These are phyloP conservation scores for Pantelozetes paolii DNA, from an alignment of 2,888 invertebrate species.

Conservation along the genomic window DNA sequence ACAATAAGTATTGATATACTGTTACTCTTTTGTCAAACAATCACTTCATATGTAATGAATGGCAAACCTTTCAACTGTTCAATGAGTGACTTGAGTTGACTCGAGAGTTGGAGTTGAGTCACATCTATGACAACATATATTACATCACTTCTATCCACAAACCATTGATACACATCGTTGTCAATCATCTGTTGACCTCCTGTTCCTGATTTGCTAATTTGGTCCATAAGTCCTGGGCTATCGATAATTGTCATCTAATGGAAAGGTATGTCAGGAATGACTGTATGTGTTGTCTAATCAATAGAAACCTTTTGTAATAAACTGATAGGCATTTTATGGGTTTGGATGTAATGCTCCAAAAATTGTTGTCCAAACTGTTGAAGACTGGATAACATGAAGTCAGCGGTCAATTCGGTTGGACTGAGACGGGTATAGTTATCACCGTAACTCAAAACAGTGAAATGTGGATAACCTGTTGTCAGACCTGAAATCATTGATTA, in stretches of 20 bases:
- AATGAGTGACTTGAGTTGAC: no score
- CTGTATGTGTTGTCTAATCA: constrained; percentile 81
- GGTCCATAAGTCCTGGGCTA: constrained; percentile 89
- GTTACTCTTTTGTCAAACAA: no score
- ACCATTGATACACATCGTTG: constrained; percentile 91
- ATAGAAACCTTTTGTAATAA: constrained; percentile 75
- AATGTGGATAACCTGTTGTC: constrained; percentile 52
- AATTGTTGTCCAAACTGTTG: constrained; percentile 93
- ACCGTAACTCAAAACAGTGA: constrained; percentile 71
- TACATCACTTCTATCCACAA: constrained; percentile 92
- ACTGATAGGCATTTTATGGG: constrained; percentile 72
- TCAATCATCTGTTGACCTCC: constrained; percentile 66
- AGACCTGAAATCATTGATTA: background rate
- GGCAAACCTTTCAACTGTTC: no score
- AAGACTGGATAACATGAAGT: constrained; percentile 86
- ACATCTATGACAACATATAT: no score
- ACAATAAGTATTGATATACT: no score
- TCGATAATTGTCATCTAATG: no score
- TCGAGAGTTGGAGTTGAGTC: no score
- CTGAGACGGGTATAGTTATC: constrained; percentile 56
- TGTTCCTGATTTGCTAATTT: constrained; percentile 84
- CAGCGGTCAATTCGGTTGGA: constrained; percentile 89
- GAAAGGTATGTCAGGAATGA: no score
- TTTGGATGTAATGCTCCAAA: constrained; percentile 70
- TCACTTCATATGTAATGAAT: no score